Base-by-base conservation (phyloP, 2,888 invertebrate genomes). In the Nomada ferruginata region DNA sequence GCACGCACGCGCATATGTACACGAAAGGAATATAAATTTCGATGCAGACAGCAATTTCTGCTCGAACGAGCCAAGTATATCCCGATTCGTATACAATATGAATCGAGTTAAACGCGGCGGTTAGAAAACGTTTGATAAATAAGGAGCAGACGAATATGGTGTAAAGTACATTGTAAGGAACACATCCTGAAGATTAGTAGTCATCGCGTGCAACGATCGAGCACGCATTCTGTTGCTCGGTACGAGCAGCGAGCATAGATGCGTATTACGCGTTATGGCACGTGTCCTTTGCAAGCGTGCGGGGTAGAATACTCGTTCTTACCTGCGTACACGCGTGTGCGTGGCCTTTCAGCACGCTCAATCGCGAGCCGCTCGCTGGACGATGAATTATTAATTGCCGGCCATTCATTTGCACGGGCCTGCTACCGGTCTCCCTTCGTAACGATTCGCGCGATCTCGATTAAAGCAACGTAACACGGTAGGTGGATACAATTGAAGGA, bases 361-460 rank as follows among this genome's bases (percentile, higher is more conserved):
- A 71, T 68, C 76, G 59, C 59, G 60, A 68, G 13, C 20, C 57
- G 13, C 20, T 20, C 61, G 59, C 47, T 47, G 66, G 42, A 77
- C 65, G 81, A 85, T 87, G 86, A 87, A 87, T 87, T 85, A 85
- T 87, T 87, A 87, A 87, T 87, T 83, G 70, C 82, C 79, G 72
- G 68, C 68, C 79, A 83, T 87, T 87, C 79, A 82, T 83, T 83
- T 82, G 60, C 81, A 69, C 82, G 71, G 57, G n/a, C 26, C 50
- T 11, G 70, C 79, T 73, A 76, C 64, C 78, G 76, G 66, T 72
- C 57, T 76, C 69, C 13, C 29, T 36, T 52, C 60, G 65, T 52
- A 36, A 55, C 76, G 65, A 79, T 77, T 71, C 80, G 69, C 75
- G 59, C 50, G 66, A 74, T 80, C 76, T n/a, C 79, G 79, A 82